Conservation (phyloP, 2,113 vertebrate species). For the Phalacrocorax brasilianus region DNA sequence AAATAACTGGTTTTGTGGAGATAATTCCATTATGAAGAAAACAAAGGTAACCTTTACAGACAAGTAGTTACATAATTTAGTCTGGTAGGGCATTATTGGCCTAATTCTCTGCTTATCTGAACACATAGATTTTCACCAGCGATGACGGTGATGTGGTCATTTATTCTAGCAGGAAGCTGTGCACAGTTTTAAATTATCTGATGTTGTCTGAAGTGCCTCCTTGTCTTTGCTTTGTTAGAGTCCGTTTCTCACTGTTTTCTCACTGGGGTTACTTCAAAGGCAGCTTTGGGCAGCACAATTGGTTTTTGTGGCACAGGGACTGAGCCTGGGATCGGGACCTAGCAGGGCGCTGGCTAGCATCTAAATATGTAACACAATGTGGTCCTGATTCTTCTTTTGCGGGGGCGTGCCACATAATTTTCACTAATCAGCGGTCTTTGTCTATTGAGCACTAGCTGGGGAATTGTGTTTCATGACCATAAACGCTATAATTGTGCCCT, state of each 20-base stretch:
- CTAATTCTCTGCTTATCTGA: constrained; percentile 50
- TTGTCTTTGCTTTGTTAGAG: constrained; percentile 30
- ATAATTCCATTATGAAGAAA: constrained; percentile 50
- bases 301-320: neutral
- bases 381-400: neutral
- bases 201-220: constrained; percentile 4
- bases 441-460: neutral
- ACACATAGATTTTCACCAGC: neutral
- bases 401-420: neutral
- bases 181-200: neutral
- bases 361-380: neutral
- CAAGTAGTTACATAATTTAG: constrained; percentile 26
- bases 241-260: neutral
- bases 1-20: constrained; percentile 27
- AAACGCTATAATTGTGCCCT: neutral
- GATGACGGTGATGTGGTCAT: neutral
- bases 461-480: neutral
- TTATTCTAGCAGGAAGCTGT: constrained; percentile 1
- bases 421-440: neutral
- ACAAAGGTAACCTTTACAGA: constrained; percentile 53
- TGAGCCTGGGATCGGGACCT: neutral
- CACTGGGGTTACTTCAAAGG: neutral
- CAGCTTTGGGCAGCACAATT: neutral
- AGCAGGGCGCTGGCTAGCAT: constrained; percentile 1
- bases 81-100: constrained; percentile 11